Evolutionary conservation across 2,797 vertebrate genomes (phyloP).

Genomic region (Dryobates pubescens): DNA sequence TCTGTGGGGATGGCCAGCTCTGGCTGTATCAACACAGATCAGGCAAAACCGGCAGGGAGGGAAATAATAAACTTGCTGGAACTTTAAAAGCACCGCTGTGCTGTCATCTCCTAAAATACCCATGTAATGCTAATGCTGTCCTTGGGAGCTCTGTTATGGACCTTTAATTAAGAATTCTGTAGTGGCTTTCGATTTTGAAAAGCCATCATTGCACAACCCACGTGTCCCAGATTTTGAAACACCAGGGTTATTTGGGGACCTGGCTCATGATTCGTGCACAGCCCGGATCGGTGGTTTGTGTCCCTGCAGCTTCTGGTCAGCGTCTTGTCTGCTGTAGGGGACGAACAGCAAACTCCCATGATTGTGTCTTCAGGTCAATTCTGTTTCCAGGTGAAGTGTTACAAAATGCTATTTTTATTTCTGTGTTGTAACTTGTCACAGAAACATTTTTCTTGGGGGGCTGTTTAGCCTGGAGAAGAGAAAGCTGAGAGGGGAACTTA

Average conservation of each 20-base stretch:
- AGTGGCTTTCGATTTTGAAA: conserved; percentile 1
- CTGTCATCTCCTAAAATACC: conserved; percentile 31
- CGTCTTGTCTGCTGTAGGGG: neutral
- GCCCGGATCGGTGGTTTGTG: neutral
- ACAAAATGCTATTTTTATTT: neutral
- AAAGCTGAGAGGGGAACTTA: no score
- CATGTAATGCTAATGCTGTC: conserved; percentile 1
- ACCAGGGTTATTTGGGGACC: conserved; percentile 39
- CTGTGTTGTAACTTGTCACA: neutral
- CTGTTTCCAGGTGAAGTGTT: neutral
- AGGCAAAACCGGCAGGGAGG: neutral
- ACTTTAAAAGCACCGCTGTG: neutral
- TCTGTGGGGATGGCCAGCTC: neutral
- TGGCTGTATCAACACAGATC: neutral
- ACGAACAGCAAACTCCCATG: neutral
- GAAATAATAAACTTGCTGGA: neutral
- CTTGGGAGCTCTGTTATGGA: neutral
- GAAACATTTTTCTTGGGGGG: no score
- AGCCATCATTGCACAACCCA: conserved; percentile 17
- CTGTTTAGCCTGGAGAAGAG: no score
- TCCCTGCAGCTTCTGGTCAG: neutral
- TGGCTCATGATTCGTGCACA: neutral
- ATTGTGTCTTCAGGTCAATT: neutral
- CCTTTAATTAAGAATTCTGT: conserved; percentile 44
- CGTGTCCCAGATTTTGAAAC: conserved; percentile 4